Percentiles rank a stretch among this genome's conserved stretches.
Evolutionary conservation across 2,113 vertebrate species (phyloP).

Genomic region (Petroica traversi): DNA sequence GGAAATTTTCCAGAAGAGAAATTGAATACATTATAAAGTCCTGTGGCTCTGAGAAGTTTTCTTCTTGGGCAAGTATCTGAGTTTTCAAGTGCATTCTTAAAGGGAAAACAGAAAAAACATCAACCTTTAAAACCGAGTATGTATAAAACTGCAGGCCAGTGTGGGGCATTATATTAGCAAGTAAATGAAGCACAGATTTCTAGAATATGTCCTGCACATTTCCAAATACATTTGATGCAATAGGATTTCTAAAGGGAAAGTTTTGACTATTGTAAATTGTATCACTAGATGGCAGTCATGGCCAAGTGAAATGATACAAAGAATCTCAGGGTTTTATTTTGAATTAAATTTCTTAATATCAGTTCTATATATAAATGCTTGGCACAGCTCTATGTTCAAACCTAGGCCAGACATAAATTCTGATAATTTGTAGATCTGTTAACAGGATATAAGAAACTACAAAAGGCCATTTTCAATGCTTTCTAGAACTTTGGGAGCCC

Average conservation of each 20-base stretch:
- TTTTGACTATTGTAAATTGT: neutral
- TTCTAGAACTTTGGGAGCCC: neutral
- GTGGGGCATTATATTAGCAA: neutral
- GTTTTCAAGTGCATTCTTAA: neutral
- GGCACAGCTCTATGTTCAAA: neutral
- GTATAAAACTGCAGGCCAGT: neutral
- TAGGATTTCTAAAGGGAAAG: neutral
- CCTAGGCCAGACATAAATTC: neutral
- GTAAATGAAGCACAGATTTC: neutral
- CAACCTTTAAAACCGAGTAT: neutral
- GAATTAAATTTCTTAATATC: neutral
- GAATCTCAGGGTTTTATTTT: neutral
- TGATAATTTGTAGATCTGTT: neutral
- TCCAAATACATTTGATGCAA: neutral
- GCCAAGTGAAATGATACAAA: neutral
- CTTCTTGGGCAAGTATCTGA: neutral
- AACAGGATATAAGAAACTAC: neutral
- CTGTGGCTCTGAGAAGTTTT: neutral
- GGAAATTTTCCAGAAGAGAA: neutral
- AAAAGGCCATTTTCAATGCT: neutral
- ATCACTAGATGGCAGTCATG: conserved; percentile 64
- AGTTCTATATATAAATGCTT: neutral
- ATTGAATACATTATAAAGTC: neutral
- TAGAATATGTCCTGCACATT: neutral
- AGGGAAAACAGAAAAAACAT: neutral